Base-by-base conservation (phyloP, 2,113 vertebrate genomes). In the Carollia perspicillata region DNA sequence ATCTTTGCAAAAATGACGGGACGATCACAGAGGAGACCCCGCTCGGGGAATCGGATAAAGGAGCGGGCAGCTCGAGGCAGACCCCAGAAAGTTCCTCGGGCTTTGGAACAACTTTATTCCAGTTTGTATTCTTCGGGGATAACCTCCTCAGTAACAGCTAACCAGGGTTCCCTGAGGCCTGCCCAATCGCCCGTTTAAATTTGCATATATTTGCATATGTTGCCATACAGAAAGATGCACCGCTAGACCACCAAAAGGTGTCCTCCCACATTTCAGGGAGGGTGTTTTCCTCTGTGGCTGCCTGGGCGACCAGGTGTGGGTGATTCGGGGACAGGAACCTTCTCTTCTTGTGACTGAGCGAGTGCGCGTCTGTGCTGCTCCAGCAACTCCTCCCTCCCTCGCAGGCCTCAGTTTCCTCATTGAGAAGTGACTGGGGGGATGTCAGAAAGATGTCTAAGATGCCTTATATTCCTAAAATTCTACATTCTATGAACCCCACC, bases 161-260 rank as follows among this genome's bases (percentile, higher is more conserved):
- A 98, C 97, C n/a, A 87, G 55, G 69, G 71, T 95, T 91, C 97
- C 80, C 92, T 96, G 75, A 90, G 28, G 83, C 71, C 95, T 97
- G 71, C 93, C 95, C 98, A 98, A 96, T 89, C 97, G 88, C 44
- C 40, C 58, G 88, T 97, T 97, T 94, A 79, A 95, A 98, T 97
- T 95, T 97, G 81, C 78, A 96, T 97, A 93, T 17, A 84, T 97
- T 98, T 97, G 89, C 89, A 97, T 96, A 92, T 53, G 94, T 53
- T 95, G 93, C 83, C 94, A 93, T 51, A 95, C 63, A 96, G 77
- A 88, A 18, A 11, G 47, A 93, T 47, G 40, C 35, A 84, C 47
- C 53, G 17, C 9, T n/a, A 51, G 42, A 28, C 68, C 85, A 79
- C 96, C 89, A 44, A 37, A 90, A 95, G 85, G 16, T 85, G 81